These are phyloP conservation scores for Stenurella melanura DNA, from an alignment of 2,888 invertebrate species.

Conservation along the genomic window DNA sequence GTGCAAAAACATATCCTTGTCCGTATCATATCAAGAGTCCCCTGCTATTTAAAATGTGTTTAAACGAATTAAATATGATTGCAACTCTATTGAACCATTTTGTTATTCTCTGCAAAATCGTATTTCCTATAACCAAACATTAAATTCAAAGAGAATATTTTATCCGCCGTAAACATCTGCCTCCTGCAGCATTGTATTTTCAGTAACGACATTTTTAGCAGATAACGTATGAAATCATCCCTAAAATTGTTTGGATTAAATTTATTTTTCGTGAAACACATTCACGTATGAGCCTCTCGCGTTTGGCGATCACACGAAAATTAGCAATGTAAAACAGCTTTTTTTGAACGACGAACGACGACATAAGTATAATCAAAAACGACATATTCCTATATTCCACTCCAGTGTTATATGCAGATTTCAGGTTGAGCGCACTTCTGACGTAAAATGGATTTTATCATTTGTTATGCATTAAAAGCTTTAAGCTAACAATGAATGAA, in stretches of 20 bases:
- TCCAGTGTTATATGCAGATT: slow-evolving; percentile 44
- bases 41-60: no score
- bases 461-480: slow-evolving; percentile 13
- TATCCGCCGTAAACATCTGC: background rate
- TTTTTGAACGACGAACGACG: slow-evolving; percentile 35
- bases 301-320: slow-evolving; percentile 27
- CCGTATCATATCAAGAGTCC: no score
- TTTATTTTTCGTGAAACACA: slow-evolving; percentile 9
- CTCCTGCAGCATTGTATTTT: background rate
- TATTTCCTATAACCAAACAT: no score
- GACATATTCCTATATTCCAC: slow-evolving; percentile 33
- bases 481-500: no score
- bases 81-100: no score
- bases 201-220: background rate
- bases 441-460: background rate
- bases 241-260: slow-evolving; percentile 8
- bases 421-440: background rate
- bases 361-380: slow-evolving; percentile 45
- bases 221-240: slow-evolving; percentile 12
- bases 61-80: no score
- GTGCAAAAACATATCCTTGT: no score
- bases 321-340: slow-evolving; percentile 46
- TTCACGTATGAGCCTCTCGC: background rate
- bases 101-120: no score
- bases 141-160: no score